Evolutionary conservation across 2,888 invertebrate species (phyloP).

Genomic region (Drosophila picticornis): DNA sequence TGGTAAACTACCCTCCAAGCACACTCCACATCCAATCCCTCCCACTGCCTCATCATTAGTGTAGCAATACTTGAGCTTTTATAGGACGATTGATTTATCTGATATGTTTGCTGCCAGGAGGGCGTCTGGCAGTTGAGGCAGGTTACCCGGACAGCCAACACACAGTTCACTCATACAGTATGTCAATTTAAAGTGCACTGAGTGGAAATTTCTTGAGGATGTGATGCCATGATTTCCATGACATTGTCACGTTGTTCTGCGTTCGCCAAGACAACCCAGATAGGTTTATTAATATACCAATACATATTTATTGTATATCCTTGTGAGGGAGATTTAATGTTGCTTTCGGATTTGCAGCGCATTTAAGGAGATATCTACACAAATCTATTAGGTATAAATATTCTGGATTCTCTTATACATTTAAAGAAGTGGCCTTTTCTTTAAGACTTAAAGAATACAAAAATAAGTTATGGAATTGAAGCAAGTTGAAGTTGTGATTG

Average conservation of each 20-base stretch:
- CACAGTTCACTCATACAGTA: not conserved
- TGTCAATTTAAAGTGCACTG: conserved; percentile 26
- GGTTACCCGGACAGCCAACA: conserved; percentile 10
- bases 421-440: not conserved
- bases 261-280: not conserved
- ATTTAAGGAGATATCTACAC: not conserved
- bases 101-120: conserved; percentile 13
- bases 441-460: not conserved
- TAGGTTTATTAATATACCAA: not conserved
- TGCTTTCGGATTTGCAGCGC: not conserved
- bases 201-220: conserved; percentile 25
- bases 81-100: conserved; percentile 46
- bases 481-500: not conserved
- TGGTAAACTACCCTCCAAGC: conserved; percentile 38
- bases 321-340: not conserved
- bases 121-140: not conserved
- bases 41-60: conserved; percentile 49
- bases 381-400: not conserved
- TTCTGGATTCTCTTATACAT: not conserved
- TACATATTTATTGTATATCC: not conserved
- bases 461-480: not conserved
- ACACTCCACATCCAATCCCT: not conserved
- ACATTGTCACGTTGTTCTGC: conserved; percentile 4
- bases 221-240: conserved; percentile 4
- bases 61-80: conserved; percentile 39